These are phyloP conservation scores for Margarornis squamiger DNA, from an alignment of 2,797 vertebrate genomes.

Conservation along the genomic window DNA sequence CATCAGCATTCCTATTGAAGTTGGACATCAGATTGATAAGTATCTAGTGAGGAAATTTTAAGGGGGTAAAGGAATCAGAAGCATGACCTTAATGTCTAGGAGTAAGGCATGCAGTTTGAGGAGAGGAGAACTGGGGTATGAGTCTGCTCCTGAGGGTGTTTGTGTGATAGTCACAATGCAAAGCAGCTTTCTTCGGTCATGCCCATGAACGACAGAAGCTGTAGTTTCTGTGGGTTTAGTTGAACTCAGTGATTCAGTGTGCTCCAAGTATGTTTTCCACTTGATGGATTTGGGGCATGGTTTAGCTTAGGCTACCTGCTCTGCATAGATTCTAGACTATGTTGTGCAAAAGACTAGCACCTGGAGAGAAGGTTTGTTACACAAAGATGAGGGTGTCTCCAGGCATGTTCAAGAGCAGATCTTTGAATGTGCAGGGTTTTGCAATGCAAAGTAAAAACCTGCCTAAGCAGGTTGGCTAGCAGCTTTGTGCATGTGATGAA, in stretches of 20 bases:
- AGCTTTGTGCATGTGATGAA: not conserved
- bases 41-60: not conserved
- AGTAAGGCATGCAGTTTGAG: not conserved
- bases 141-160: not conserved
- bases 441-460: not conserved
- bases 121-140: not conserved
- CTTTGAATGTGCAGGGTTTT: not conserved
- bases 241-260: not conserved
- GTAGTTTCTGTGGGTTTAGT: not conserved
- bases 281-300: not conserved
- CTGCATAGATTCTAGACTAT: not conserved
- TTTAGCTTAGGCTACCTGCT: not conserved
- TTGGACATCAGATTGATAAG: not conserved
- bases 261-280: not conserved
- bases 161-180: not conserved
- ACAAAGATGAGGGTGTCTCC: not conserved
- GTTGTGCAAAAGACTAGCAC: not conserved
- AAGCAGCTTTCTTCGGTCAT: not conserved
- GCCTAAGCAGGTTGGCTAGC: not conserved
- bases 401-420: not conserved
- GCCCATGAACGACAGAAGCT: not conserved
- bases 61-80: not conserved
- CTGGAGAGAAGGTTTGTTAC: not conserved
- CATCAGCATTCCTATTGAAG: not conserved
- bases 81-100: not conserved